Evolutionary conservation across 2,113 vertebrate genomes (phyloP).

Genomic region (Pelmatolapia mariae): DNA sequence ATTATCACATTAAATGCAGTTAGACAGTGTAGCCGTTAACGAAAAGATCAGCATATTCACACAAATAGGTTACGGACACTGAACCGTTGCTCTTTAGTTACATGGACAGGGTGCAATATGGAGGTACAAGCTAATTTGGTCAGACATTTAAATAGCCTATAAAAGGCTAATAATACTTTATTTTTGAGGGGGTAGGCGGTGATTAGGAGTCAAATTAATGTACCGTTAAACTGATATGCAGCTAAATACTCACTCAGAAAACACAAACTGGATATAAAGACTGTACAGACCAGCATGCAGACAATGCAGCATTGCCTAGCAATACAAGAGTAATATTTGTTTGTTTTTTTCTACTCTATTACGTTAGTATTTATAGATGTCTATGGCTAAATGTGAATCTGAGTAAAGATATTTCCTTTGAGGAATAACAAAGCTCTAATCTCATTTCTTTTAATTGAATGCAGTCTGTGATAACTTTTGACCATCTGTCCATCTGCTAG

Average conservation of each 20-base stretch:
- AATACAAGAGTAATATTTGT: neutral
- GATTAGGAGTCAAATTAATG: slow-evolving; percentile 56
- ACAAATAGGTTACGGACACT: neutral
- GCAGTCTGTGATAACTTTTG: slow-evolving; percentile 31
- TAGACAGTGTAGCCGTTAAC: neutral
- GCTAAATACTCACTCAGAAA: slow-evolving; percentile 36
- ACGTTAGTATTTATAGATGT: neutral
- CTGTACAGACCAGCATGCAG: neutral
- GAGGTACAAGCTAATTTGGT: slow-evolving; percentile 19
- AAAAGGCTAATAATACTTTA: slow-evolving; percentile 43
- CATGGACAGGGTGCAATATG: neutral
- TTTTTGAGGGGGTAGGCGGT: slow-evolving; percentile 14
- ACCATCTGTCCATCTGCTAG: slow-evolving; percentile 54
- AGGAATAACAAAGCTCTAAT: slow-evolving; percentile 14
- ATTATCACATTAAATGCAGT: neutral
- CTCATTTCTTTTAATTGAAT: slow-evolving; percentile 35
- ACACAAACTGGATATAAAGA: slow-evolving; percentile 6
- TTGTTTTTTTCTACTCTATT: neutral
- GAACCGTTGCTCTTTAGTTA: neutral
- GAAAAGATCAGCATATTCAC: neutral
- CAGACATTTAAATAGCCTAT: neutral
- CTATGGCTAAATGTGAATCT: neutral
- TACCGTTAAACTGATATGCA: slow-evolving; percentile 50
- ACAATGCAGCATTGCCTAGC: neutral
- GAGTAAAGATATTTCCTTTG: slow-evolving; percentile 12